Evolutionary conservation across 2,113 vertebrate species (phyloP).

Genomic region (Pithys albifrons): DNA sequence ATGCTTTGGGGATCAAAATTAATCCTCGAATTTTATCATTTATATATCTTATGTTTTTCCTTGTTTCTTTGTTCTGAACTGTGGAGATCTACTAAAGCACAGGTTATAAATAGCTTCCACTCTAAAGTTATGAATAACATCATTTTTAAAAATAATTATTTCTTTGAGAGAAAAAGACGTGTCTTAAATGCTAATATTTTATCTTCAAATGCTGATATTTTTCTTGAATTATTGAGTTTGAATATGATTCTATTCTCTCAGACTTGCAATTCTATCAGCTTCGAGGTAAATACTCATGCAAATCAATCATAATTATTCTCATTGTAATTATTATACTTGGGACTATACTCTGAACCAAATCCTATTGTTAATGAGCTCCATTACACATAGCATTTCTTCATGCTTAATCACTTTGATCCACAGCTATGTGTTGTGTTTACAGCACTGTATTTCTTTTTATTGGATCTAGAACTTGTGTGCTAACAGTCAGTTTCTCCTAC

Average conservation of each 20-base stretch:
- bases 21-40: background rate
- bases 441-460: background rate
- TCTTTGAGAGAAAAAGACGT: background rate
- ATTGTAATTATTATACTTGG: background rate
- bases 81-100: background rate
- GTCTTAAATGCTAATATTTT: background rate
- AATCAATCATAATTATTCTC: background rate
- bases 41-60: background rate
- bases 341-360: background rate
- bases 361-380: background rate
- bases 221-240: background rate
- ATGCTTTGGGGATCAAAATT: background rate
- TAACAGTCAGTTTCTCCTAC: background rate
- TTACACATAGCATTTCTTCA: background rate
- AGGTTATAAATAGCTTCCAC: background rate
- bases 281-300: background rate
- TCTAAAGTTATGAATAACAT: background rate
- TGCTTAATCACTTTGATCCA: background rate
- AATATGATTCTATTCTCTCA: background rate
- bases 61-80: constrained; percentile 1
- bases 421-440: background rate
- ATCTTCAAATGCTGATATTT: background rate
- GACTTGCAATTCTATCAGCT: background rate
- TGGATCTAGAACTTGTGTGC: background rate
- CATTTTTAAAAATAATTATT: background rate